phyloP scores from a whole-genome alignment of 37 sponge, comb jelly and placozoan genomes.

The Aphrocallistes beatrix region DNA sequence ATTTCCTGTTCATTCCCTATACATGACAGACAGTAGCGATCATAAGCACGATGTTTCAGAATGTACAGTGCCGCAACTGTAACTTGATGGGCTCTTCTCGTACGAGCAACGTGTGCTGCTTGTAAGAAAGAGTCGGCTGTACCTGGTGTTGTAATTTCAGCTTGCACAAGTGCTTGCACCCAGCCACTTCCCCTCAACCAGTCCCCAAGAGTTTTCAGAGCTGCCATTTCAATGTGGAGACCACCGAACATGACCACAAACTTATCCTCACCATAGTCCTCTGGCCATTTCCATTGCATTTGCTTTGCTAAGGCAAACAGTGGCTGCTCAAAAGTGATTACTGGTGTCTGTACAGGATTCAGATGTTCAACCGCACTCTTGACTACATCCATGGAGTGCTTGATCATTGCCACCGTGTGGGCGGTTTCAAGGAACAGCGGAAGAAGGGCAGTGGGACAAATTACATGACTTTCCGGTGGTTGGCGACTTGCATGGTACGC shows the following conservation, averaged over 20 bases:
- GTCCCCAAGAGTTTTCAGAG: conserved; percentile 23
- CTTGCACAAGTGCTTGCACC: conserved; percentile 24
- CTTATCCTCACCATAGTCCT: conserved; percentile 28
- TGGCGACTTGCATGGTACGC: conserved; percentile 31
- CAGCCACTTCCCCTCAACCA: conserved; percentile 26
- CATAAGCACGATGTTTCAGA: conserved; percentile 24
- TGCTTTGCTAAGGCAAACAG: conserved; percentile 27
- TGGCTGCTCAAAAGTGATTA: conserved; percentile 32
- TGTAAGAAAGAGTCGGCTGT: not conserved
- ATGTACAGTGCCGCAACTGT: conserved; percentile 21
- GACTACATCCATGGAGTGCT: conserved; percentile 24
- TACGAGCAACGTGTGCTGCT: conserved; percentile 18
- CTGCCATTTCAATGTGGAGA: conserved; percentile 25
- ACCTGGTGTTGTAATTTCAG: not conserved
- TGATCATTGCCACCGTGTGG: conserved; percentile 22
- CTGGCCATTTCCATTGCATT: conserved; percentile 23
- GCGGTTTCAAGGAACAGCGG: conserved; percentile 9
- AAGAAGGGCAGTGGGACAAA: not conserved
- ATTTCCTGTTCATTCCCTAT: not conserved
- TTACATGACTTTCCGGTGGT: not conserved
- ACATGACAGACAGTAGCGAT: not conserved
- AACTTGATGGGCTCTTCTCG: conserved; percentile 25
- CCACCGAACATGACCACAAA: conserved; percentile 33
- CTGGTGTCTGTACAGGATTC: conserved; percentile 28
- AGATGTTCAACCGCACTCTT: conserved; percentile 32